Evolutionary conservation across 35 echinoderm and acorn worm genomes (phyloP), one percentile per base, ranked within the genome.

Genomic region (Anneissia japonica): DNA sequence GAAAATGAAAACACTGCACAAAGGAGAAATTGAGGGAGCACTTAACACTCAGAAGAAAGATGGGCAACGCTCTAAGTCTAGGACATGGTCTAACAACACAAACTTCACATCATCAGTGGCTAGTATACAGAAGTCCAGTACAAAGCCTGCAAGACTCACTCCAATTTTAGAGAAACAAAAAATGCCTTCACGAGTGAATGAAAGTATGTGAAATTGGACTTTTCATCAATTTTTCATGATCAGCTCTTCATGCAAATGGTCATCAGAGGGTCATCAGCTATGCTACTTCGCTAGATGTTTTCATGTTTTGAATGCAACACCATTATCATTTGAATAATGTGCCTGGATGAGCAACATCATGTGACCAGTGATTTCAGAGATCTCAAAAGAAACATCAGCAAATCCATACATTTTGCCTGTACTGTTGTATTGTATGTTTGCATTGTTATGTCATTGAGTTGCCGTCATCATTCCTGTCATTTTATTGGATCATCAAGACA

Each of bases 1-100:
- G 1, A 88, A 90, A 73, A 97, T 97, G 94, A 92, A 88, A 83
- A 51, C 37, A 11, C 77, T 78, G 30, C 84, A 97, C 79, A 75
- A 51, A 37, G 85, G 73, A 23, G 74, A 90, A 35, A 41, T 91
- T 21, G 86, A 96, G 26, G 80, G 26, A 35, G 37, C 51, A 9
- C 38, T 19, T n/a, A 35, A 81, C 5, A 0, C 32, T 23, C 28
- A 35, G 39, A 37, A 74, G 39, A 45, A 89, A 85, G 83, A 75
- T 26, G 0, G 0, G 21, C 34, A 79, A 17, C 76, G 77, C 6
- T 28, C 73, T 38, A 64, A 88, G 45, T 39, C 76, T 23, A 72
- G 75, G 77, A 21, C 45, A 28, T 30, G 64, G 86, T 72, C 11
- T 23, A 16, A 1, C 21, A 64, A 64, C 51, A 64, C 11, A 19